Percentiles rank a stretch among this genome's conserved stretches.
Conservation (phyloP, 2,888 invertebrate species). For the Drosophila tripunctata region DNA sequence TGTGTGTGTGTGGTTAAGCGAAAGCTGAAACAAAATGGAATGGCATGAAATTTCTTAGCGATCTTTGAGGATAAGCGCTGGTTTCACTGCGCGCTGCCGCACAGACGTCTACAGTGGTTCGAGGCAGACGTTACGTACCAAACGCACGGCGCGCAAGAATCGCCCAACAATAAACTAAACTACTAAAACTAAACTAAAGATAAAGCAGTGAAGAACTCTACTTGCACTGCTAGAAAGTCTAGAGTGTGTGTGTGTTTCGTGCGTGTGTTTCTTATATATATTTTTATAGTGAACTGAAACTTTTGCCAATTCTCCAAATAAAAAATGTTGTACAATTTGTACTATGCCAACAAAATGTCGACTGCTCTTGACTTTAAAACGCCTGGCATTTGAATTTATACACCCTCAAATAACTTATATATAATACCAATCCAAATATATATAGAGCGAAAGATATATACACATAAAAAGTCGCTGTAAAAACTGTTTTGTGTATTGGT, state of each 20-base stretch:
- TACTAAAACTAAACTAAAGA: slow-evolving; percentile 7
- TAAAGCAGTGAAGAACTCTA: slow-evolving; percentile 30
- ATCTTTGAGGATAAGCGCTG: slow-evolving; percentile 82
- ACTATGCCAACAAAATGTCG: slow-evolving; percentile 58
- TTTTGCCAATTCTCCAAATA: slow-evolving; percentile 2
- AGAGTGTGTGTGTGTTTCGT: neutral
- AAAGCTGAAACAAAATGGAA: slow-evolving; percentile 77
- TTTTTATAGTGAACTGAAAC: neutral
- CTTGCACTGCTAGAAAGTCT: slow-evolving; percentile 2
- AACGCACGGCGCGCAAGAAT: slow-evolving; percentile 76
- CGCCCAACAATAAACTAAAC: slow-evolving; percentile 23
- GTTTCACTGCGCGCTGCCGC: slow-evolving; percentile 81
- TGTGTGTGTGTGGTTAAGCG: slow-evolving; percentile 55
- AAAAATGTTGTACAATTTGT: slow-evolving; percentile 1
- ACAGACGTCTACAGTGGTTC: slow-evolving; percentile 83
- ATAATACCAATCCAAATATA: slow-evolving; percentile 7
- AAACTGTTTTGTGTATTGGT: slow-evolving; percentile 72
- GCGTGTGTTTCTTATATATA: no score
- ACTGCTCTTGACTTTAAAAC: slow-evolving; percentile 58
- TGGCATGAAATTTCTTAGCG: slow-evolving; percentile 79
- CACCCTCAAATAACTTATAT: slow-evolving; percentile 5
- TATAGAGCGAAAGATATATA: neutral
- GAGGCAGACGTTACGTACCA: slow-evolving; percentile 82
- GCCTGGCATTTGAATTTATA: slow-evolving; percentile 46
- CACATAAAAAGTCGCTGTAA: slow-evolving; percentile 21